A percentile compares a stretch with the other conserved stretches of the same genome.
phyloP scores from a whole-genome alignment of 2,113 vertebrate genomes.

The Neomonachus schauinslandi region DNA sequence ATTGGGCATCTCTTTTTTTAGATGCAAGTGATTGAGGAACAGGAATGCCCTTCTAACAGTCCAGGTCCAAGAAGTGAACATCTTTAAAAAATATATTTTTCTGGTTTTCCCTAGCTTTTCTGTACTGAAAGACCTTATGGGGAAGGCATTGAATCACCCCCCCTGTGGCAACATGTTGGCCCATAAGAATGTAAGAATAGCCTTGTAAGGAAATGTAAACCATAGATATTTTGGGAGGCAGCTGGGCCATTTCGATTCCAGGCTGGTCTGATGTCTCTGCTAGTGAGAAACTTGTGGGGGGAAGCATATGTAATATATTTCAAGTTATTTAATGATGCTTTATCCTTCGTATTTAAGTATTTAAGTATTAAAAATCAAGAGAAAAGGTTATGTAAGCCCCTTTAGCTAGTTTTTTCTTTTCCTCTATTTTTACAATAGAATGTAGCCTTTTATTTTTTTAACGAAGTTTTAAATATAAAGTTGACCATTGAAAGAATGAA shows the following conservation, averaged over 20 bases:
- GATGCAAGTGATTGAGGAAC: slow-evolving; percentile 60
- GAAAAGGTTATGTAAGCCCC: neutral
- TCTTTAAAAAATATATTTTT: neutral
- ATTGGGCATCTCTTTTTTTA: slow-evolving; percentile 37
- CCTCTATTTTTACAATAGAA: slow-evolving; percentile 16
- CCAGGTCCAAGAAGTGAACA: slow-evolving; percentile 46
- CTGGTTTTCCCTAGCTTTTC: slow-evolving; percentile 68
- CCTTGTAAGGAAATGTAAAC: slow-evolving; percentile 60
- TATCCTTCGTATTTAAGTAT: neutral
- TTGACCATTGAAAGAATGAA: neutral
- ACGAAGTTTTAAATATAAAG: slow-evolving; percentile 29
- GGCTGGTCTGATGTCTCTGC: slow-evolving; percentile 1
- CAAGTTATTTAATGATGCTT: neutral
- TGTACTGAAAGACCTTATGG: slow-evolving; percentile 61
- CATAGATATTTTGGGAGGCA: slow-evolving; percentile 64
- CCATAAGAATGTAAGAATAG: slow-evolving; percentile 51
- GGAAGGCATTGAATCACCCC: neutral
- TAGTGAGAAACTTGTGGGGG: neutral
- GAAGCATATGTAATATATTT: neutral
- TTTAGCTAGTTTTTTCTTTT: neutral
- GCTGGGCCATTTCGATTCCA: slow-evolving; percentile 34
- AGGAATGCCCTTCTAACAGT: slow-evolving; percentile 61
- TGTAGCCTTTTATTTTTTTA: neutral
- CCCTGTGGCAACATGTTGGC: neutral
- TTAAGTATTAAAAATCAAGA: slow-evolving; percentile 21